Evolutionary conservation across 1,140 invertebrate genomes (phyloP), one percentile per base, ranked within the genome.

Genomic region (Cephus cinctus): DNA sequence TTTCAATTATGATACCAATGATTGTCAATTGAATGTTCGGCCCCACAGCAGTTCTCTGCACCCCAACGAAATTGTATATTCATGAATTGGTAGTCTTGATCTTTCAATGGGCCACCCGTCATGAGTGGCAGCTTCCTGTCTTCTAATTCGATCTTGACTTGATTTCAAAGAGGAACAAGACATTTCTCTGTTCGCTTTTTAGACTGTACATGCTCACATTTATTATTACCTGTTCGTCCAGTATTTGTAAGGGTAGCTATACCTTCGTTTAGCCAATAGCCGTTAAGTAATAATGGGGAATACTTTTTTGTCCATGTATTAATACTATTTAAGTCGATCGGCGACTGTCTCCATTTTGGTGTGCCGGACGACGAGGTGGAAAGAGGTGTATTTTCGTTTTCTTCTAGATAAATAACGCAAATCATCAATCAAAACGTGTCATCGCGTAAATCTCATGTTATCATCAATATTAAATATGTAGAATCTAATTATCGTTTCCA

Each of bases 1-100:
- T 3, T 1, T 14, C 4, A 2, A 12, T 18, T 5, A 5, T 25
- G 41, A 42, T 54, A 66, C 62, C 62, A 65, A n/a, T 50, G 43
- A 5, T 55, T 54, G 12, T 67, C 40, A 19, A 68, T 50, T 3
- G 83, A 84, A 65, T 94, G 91, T 73, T 95, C 90, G 12, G 88
- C 90, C 11, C 91, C 91, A 11, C 77, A 72, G 41, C 80, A 81
- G 53, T 89, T 81, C 43, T 85, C 83, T 2, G 81, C 77, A 0
- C 88, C 88, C 88, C 90, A 94, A 61, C 93, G 91, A 59, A 94
- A 89, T 66, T 93, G 90, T 55, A 93, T 73, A 47, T 92, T 87
- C 36, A 81, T 77, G 47, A 92, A 88, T 18, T 83, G 75, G 61
- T 87, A 92, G 8, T 74, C 71, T 19, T 83, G 80, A 1, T 81